Base-by-base conservation (phyloP, 1,140 invertebrate species). In the Conus betulinus region DNA sequence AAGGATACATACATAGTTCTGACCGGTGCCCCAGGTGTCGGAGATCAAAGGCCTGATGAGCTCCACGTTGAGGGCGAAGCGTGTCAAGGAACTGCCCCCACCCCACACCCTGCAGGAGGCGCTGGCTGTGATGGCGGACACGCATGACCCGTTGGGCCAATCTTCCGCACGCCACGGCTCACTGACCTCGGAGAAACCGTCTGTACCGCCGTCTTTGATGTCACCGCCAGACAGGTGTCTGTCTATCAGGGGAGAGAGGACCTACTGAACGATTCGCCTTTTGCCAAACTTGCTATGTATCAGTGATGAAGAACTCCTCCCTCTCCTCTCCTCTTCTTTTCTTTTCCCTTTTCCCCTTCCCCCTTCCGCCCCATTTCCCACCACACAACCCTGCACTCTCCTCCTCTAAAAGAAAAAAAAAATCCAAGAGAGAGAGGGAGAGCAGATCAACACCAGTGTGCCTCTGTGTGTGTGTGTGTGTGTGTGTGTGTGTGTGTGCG, bases 161-260 rank as follows among this genome's bases (percentile, higher is more conserved):
- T 89, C 25, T 89, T 85, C 63, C 63, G 89, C 51, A 79, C 89
- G 20, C 89, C 89, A 6, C 79, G 87, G 51, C 81, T 67, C 20
- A 85, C 86, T 51, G 89, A 89, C 67, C 52, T 39, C 0, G 81
- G 79, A 3, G 79, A 85, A 52, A 89, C 89, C 17, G 63, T 89
- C 55, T 20, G 23, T 5, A 89, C 89, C 67, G 86, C 83, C 25
- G 74, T 84, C 20, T 87, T 89, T 74, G 82, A 89, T 57, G 83
- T 89, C 60, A 57, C 87, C 57, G 74, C 83, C 53, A 78, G 84
- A 55, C 84, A 87, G 53, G 79, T 89, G 81, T 27, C 25, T 10
- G 20, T 89, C 27, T 88, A 89, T 52, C 85, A 85, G 20, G 83
- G n/a, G 84, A 10, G 87, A 11, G 60, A 83, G 13, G 85, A 67